Base-by-base conservation (phyloP, 2,888 invertebrate genomes). In the Ryuthela nishihirai region DNA sequence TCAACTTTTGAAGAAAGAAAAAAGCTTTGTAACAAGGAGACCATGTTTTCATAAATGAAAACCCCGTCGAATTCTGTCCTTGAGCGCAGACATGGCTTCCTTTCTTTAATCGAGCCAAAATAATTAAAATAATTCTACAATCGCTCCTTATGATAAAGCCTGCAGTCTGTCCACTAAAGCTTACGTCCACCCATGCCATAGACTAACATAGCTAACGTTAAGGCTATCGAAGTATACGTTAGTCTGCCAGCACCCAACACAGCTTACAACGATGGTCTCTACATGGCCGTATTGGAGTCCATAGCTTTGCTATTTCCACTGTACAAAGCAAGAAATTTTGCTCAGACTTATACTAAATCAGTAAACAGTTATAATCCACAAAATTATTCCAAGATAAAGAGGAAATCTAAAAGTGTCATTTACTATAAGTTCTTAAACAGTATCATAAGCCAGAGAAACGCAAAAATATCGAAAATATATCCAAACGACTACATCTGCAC, bases 31-130 rank as follows among this genome's bases (percentile, higher is more conserved):
- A 17, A 10, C 34, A n/a, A 29, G 25, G 40, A 54, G 53, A 54
- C 60, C 60, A 54, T 54, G 60, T 60, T 54, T 60, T 43, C 54
- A 60, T 60, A 45, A 60, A 44, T 60, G 60, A 60, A 60, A 60
- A 54, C 60, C 60, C 60, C 60, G 60, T 60, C 50, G 54, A 54
- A 60, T 60, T 60, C 38, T 32, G 54, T 40, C 42, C 53, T 60
- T 41, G 60, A 60, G 48, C 40, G 42, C 47, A 59, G 40, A 59
- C 52, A 59, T 59, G 59, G 59, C 59, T 53, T 46, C 52, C 59
- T 53, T 42, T 43, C 59, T 32, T 40, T 48, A 43, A 48, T 53
- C 53, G 50, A 59, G n/a, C n/a, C n/a, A n/a, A n/a, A n/a, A n/a
- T n/a, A n/a, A n/a, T n/a, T n/a, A n/a, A n/a, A n/a, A n/a, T n/a